Percentiles rank a stretch among this genome's conserved stretches.
Evolutionary conservation across 1,140 invertebrate species (phyloP).

Genomic region (Drusus annulatus): DNA sequence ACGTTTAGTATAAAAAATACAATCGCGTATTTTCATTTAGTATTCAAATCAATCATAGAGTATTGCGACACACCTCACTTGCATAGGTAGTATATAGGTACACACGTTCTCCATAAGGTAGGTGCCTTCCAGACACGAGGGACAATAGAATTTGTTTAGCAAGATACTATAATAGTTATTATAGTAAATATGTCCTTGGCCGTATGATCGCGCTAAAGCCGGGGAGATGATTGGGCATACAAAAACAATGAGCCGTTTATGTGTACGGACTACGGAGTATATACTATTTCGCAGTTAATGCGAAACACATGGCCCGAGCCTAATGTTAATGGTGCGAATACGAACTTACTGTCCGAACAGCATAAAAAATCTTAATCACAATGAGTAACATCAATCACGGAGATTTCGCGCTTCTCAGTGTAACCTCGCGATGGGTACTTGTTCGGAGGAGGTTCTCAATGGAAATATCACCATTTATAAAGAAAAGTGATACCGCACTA

Average conservation of each 20-base stretch:
- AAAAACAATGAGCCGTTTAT: slow-evolving; percentile 32
- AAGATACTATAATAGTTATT: background rate
- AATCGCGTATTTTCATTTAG: slow-evolving; percentile 17
- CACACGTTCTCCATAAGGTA: too few species aligned
- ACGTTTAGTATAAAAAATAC: background rate
- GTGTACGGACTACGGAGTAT: background rate
- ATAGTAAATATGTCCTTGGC: slow-evolving; percentile 38
- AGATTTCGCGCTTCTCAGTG: background rate
- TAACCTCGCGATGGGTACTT: too few species aligned
- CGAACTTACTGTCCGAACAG: slow-evolving; percentile 3
- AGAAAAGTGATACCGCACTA: too few species aligned
- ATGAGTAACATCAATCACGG: slow-evolving; percentile 6
- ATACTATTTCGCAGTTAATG: slow-evolving; percentile 7
- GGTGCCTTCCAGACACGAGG: background rate
- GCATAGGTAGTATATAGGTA: background rate
- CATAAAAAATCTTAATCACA: background rate
- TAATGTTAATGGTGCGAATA: background rate
- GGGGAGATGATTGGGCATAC: background rate
- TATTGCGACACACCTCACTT: background rate
- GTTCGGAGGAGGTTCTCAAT: too few species aligned
- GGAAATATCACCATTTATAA: too few species aligned
- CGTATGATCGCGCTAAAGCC: background rate
- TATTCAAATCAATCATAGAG: slow-evolving; percentile 24
- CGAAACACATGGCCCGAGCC: slow-evolving; percentile 13
- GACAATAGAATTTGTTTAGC: slow-evolving; percentile 11